Evolutionary conservation across 2,888 invertebrate species (phyloP), one percentile per base, ranked within the genome.

Genomic region (Andrena haemorrhoa): DNA sequence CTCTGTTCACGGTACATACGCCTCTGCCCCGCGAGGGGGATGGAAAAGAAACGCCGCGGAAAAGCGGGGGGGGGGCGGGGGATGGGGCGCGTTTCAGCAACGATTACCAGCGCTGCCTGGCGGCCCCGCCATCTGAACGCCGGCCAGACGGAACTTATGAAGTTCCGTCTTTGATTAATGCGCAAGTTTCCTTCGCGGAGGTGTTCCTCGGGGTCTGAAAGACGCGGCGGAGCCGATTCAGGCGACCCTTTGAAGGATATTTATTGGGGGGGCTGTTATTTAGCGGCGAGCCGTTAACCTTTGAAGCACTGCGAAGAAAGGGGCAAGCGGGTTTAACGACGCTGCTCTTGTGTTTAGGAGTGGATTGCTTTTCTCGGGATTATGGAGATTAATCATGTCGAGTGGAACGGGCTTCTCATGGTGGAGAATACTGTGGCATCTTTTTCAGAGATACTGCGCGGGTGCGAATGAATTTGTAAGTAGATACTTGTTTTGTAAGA

Each of bases 111-210:
- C 56, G 64, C 23, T 41, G 29, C 20, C 10, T 20, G 12, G 8
- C 23, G 47, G 29, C n/a, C 26, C 16, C 69, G 58, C 41, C 41
- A 79, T 70, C 31, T 78, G 53, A 78, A 70, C 78, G 51, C 23
- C 51, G 41, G 16, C 41, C 23, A 31, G 33, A 49, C 23, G 58
- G 56, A 63, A 65, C 79, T 79, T 79, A 51, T 65, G 51, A 79
- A 79, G 71, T 71, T 47, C 60, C 16, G 56, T 53, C 60, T 47
- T 66, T 79, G 79, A 79, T 79, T 79, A 79, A 79, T 79, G 79
- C 80, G 41, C 47, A 61, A 61, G 65, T 71, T 71, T 72, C 80
- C 79, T 79, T 79, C 60, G 41, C 23, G 33, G 5, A 26, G 51
- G 16, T 31, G 79, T 51, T 58, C 70, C 41, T 47, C 51, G 64